A percentile compares a stretch with the other conserved stretches of the same genome.
Evolutionary conservation across 2,888 invertebrate species (phyloP).

Genomic region (Epirrhoe tristata): DNA sequence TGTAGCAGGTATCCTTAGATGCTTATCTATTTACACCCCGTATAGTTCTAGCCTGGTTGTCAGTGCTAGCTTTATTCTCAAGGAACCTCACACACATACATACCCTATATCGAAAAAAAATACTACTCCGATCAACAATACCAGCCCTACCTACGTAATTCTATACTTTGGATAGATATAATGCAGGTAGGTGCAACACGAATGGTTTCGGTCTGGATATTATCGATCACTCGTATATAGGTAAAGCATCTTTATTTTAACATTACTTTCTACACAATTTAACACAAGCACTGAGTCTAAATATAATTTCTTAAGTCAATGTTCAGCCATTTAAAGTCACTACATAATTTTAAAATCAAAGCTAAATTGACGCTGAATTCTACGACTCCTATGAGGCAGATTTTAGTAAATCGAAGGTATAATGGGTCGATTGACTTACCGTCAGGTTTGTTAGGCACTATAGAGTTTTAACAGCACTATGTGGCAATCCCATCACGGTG

Average conservation of each 20-base stretch:
- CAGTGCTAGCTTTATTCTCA: neutral
- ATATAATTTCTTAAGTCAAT: neutral
- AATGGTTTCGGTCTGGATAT: neutral
- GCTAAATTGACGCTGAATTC: neutral
- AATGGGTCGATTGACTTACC: slow-evolving; percentile 49
- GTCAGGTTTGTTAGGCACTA: slow-evolving; percentile 51
- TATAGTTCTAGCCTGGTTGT: neutral
- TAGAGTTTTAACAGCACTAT: slow-evolving; percentile 50
- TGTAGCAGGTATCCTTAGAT: too few relatives aligned
- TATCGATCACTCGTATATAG: neutral
- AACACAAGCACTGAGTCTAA: neutral
- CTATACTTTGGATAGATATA: neutral
- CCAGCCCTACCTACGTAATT: neutral
- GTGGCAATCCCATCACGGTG: slow-evolving; percentile 60
- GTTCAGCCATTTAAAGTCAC: neutral
- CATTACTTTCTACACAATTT: neutral
- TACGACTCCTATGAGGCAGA: neutral
- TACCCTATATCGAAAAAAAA: too few relatives aligned
- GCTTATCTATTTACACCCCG: too few relatives aligned
- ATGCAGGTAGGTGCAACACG: neutral
- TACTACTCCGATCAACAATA: too few relatives aligned
- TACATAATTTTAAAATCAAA: neutral
- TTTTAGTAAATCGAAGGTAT: neutral
- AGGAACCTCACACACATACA: too few relatives aligned
- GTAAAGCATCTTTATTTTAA: neutral